Evolutionary conservation across 2,797 vertebrate genomes (phyloP), one percentile per base, ranked within the genome.

Genomic region (Neosalanx taihuensis): DNA sequence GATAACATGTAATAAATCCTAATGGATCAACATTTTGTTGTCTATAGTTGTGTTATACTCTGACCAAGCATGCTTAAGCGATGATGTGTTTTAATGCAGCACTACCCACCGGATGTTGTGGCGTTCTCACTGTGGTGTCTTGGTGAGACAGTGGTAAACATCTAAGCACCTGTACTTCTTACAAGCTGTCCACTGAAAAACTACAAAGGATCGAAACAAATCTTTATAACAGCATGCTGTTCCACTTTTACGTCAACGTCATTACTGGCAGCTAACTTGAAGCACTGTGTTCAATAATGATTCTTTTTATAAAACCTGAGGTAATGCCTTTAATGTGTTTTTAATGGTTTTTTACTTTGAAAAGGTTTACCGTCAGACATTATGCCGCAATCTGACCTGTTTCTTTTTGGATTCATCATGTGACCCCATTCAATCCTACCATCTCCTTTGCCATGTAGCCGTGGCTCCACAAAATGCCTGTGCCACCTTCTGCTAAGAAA

Each of bases 1-100:
- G 18, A 72, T 49, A 33, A 70, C 51, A 56, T 1, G 70, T 56
- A 90, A 89, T 87, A 90, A 86, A 89, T 81, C 71, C 31, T 72
- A 70, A 81, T 53, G 82, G 81, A 74, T 64, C 73, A 46, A 49
- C 67, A 53, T 18, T 76, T 65, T 72, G 41, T 59, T 46, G 33
- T 71, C 62, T 64, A 71, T 41, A 41, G 67, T 31, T 51, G 10
- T 76, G 73, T 23, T 63, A 68, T 76, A 64, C 30, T 76, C 37
- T 30, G 49, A 10, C 7, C 35, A 5, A 13, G 35, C 23, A 13
- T 63, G 20, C 10, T 51, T 64, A n/a, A 56, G 33, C 26, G 13
- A 1, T 3, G 10, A 31, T 20, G 59, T 31, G 0, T 30, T 30
- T 15, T 20, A 56, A 23, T 57, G 31, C 61, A 30, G 64, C 51